These are phyloP conservation scores for Quiscalus mexicanus DNA, from an alignment of 2,113 vertebrate species.

Conservation along the genomic window DNA sequence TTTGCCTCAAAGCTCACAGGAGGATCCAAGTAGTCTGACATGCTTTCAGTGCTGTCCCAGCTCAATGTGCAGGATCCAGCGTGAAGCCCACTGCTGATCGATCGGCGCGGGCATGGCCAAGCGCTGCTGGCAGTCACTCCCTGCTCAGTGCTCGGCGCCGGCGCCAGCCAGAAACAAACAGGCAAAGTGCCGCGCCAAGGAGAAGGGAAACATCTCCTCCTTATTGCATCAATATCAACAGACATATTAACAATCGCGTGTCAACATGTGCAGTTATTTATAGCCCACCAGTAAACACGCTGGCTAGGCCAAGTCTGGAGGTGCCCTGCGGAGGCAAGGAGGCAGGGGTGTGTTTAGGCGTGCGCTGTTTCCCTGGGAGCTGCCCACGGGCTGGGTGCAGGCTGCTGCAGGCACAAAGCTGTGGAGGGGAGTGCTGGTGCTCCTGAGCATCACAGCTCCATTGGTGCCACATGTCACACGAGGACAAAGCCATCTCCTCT, in stretches of 20 bases:
- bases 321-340: neutral
- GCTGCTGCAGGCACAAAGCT: neutral
- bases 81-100: constrained; percentile 30
- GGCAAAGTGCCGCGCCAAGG: constrained; percentile 62
- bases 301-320: neutral
- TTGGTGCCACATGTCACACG: fast-evolving
- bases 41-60: neutral
- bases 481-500: neutral
- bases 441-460: fast-evolving
- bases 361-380: fast-evolving
- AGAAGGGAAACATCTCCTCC: constrained; percentile 65
- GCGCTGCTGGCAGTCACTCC: constrained; percentile 68
- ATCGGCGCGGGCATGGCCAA: constrained; percentile 60
- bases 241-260: neutral
- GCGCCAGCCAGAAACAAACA: constrained; percentile 69
- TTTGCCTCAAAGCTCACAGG: constrained; percentile 18
- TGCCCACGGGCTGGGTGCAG: fast-evolving
- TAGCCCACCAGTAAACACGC: constrained; percentile 29
- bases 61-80: neutral
- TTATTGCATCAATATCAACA: constrained; percentile 74
- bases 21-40: constrained; percentile 4
- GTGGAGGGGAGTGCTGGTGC: neutral
- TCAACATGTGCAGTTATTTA: constrained; percentile 34
- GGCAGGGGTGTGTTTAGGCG: neutral
- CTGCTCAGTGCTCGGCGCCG: constrained; percentile 42